Evolutionary conservation across 2,888 invertebrate genomes (phyloP).

Genomic region (Ophonus ardosiacus): DNA sequence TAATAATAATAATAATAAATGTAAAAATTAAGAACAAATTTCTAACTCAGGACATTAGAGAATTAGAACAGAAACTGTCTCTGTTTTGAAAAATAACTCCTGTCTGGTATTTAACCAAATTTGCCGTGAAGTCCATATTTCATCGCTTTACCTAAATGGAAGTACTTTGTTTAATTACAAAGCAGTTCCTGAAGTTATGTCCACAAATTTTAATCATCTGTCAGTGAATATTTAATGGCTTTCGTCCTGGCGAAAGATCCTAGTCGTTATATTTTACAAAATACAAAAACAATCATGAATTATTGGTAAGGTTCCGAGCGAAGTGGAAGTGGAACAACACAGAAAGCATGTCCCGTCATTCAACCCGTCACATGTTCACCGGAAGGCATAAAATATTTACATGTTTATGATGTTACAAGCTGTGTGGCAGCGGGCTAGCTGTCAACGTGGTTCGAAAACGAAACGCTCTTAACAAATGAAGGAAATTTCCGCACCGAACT

Average conservation of each 20-base stretch:
- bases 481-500: conserved; percentile 55
- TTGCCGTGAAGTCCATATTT: neutral
- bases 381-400: conserved; percentile 43
- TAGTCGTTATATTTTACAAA: conserved; percentile 11
- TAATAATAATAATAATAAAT: no score
- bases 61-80: no score
- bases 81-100: neutral
- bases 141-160: neutral
- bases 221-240: neutral
- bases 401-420: conserved; percentile 50
- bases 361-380: conserved; percentile 8
- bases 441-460: conserved; percentile 24
- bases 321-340: neutral
- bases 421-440: conserved; percentile 14
- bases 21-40: no score
- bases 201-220: neutral
- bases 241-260: neutral
- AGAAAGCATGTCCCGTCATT: conserved; percentile 12
- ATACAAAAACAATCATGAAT: conserved; percentile 16
- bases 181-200: neutral
- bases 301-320: conserved; percentile 17
- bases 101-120: neutral
- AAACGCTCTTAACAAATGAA: conserved; percentile 60
- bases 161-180: neutral
- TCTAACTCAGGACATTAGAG: no score